Evolutionary conservation across 2,113 vertebrate species (phyloP).

Genomic region (Stercorarius parasiticus): DNA sequence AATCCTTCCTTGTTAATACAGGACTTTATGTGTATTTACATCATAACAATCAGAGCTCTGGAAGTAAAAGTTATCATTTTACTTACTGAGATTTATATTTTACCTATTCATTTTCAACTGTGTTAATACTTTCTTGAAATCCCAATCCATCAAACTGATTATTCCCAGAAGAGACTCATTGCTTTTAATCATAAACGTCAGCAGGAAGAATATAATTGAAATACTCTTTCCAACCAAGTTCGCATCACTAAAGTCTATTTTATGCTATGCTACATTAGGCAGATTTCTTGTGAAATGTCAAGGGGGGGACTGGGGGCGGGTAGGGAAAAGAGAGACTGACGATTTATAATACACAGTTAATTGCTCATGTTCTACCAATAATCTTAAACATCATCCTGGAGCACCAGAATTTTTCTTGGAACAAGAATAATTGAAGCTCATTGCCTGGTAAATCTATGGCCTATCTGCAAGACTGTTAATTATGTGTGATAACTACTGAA

Average conservation of each 20-base stretch:
- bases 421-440: not conserved
- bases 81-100: slow-evolving; percentile 12
- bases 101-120: slow-evolving; percentile 38
- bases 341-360: not conserved
- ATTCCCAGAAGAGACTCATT: not conserved
- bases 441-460: not conserved
- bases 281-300: not conserved
- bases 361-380: not conserved
- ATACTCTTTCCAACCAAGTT: not conserved
- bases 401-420: not conserved
- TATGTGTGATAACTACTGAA: not conserved
- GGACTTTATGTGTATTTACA: not conserved
- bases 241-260: not conserved
- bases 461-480: not conserved
- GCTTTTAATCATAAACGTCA: slow-evolving; percentile 15
- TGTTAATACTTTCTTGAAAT: slow-evolving; percentile 14
- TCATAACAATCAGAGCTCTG: not conserved
- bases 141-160: not conserved
- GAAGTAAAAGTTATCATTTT: slow-evolving; percentile 24
- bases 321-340: not conserved
- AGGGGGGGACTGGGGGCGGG: fast-evolving
- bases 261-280: not conserved
- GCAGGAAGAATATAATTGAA: slow-evolving; percentile 22
- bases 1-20: slow-evolving; percentile 23
- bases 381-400: not conserved